phyloP scores from a whole-genome alignment of 2,113 vertebrate species.

The Neopipo cinnamomea region DNA sequence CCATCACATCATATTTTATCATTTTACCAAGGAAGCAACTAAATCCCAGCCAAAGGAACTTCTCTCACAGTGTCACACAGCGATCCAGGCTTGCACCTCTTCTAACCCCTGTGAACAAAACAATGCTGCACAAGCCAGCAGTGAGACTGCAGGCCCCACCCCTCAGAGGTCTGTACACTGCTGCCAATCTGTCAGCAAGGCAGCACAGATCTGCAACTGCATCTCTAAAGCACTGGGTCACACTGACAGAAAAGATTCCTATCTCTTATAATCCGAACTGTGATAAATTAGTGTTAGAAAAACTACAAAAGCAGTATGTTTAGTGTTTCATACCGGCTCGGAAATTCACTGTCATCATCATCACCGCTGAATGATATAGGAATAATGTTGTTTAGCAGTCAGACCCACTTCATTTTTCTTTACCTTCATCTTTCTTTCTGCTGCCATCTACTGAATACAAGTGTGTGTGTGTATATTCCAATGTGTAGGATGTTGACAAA shows the following conservation, averaged over 20 bases:
- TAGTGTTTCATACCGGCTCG: background rate
- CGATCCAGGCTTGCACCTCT: background rate
- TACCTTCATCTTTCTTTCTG: background rate
- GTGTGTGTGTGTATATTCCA: rapidly evolving
- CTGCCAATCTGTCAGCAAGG: background rate
- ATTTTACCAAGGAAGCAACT: background rate
- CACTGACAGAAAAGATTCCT: background rate
- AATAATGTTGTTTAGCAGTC: background rate
- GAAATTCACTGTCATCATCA: background rate
- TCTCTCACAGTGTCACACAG: background rate
- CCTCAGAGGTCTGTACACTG: background rate
- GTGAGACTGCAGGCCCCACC: background rate
- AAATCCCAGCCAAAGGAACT: background rate
- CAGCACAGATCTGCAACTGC: background rate
- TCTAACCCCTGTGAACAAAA: background rate
- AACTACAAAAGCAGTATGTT: background rate
- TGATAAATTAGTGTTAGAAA: background rate
- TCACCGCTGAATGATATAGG: background rate
- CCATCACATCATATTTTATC: background rate
- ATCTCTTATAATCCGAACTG: background rate
- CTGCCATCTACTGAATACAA: background rate
- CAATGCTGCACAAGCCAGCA: background rate
- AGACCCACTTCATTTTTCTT: background rate
- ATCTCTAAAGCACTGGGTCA: background rate
- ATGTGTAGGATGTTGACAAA: background rate